Percentiles rank a stretch among this genome's conserved stretches.
These are phyloP conservation scores for Chloroceryle inda DNA, from an alignment of 2,797 vertebrate species.

Conservation along the genomic window DNA sequence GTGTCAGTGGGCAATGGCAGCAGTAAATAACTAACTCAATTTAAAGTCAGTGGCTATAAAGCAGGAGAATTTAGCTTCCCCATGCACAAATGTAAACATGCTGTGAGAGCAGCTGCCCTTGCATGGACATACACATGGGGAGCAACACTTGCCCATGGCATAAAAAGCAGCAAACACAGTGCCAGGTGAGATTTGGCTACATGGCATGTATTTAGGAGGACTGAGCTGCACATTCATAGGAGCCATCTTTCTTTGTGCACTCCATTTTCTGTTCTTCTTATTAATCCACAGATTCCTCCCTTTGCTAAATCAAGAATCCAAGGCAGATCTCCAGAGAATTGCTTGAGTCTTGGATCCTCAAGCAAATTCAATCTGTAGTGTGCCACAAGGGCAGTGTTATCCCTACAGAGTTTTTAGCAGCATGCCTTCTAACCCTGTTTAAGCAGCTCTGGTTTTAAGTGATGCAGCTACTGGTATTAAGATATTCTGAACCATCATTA, in stretches of 20 bases:
- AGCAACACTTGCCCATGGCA: not conserved
- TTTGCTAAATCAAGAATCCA: not conserved
- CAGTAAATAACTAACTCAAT: not conserved
- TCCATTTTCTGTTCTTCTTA: not conserved
- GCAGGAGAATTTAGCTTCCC: not conserved
- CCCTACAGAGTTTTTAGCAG: not conserved
- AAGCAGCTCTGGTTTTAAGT: not conserved
- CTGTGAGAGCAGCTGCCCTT: not conserved
- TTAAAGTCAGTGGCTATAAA: not conserved
- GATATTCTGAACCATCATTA: conserved; percentile 69
- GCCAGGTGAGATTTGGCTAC: not conserved
- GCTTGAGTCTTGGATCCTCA: not conserved
- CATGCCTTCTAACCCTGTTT: not conserved
- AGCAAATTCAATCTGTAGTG: not conserved
- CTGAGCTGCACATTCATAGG: not conserved
- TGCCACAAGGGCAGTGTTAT: conserved; percentile 12
- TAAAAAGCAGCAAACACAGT: not conserved
- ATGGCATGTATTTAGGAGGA: not conserved
- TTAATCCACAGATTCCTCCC: conserved; percentile 1
- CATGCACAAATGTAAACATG: not conserved
- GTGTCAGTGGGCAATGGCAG: not conserved
- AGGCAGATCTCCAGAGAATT: not conserved
- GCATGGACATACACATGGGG: not conserved
- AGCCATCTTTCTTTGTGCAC: not conserved
- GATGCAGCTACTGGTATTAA: conserved; percentile 17